Base-by-base conservation (phyloP, 2,888 invertebrate genomes). In the Tinea trinotella region DNA sequence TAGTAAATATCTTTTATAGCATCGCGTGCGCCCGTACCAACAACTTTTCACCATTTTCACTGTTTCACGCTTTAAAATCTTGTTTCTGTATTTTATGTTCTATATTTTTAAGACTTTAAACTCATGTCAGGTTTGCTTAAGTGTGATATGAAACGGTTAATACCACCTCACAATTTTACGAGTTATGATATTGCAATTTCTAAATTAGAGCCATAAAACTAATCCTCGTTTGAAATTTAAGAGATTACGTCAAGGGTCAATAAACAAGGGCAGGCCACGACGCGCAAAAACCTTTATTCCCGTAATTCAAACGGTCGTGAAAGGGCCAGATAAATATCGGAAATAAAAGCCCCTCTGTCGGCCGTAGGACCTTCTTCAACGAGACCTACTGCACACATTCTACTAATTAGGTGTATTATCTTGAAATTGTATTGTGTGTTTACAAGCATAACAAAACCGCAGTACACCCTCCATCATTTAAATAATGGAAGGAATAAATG, bases 31-130 rank as follows among this genome's bases (percentile, higher is more conserved):
- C n/a, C n/a, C n/a, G n/a, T n/a, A n/a, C n/a, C n/a, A n/a, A n/a
- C n/a, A n/a, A 12, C 35, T 9, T 35, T 4, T 12, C 10, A 3
- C 3, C 5, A 40, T 40, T 40, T 40, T 40, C 15, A 13, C 40
- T 13, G 13, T 40, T 40, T 12, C n/a, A 40, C 40, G 15, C 40
- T 40, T 40, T 13, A 40, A 40, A 40, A 40, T 15, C 40, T 40
- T 40, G 40, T 40, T 40, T 40, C n/a, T n/a, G 13, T 40, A 40
- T 30, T 30, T 30, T 30, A 30, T 30, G 30, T 4, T n/a, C 30
- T 30, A n/a, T 7, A 22, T 30, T 30, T 30, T 30, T 30, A n/a
- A 2, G 30, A 30, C 7, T 30, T 30, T 30, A 30, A 30, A 30
- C 30, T 30, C 22, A 22, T 22, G 22, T 22, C 30, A 7, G n/a